Evolutionary conservation across 2,888 invertebrate species (phyloP), one percentile per base, ranked within the genome.

Genomic region (Tenthredo notha): DNA sequence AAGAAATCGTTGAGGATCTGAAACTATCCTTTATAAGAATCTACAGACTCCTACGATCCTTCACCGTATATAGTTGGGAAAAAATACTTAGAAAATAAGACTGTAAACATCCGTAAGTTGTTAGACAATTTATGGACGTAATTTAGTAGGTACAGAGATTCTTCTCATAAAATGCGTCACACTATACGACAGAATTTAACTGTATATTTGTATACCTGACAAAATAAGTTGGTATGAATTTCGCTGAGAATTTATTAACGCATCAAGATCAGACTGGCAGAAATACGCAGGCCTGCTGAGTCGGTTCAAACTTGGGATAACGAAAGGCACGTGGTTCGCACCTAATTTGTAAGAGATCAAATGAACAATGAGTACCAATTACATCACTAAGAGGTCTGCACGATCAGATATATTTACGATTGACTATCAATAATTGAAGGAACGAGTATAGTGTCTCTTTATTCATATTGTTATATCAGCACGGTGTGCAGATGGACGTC

Each of bases 301-400:
- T 61, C 61, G 21, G 10, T 25, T 54, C 61, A 61, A 61, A 61
- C 61, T 61, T 61, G 2, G 61, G 10, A 61, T 61, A 12, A 61
- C 25, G 12, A 61, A 61, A 61, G 12, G 61, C 61, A 61, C 61
- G 61, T 61, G 61, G 25, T 61, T 61, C 25, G 61, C 25, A 61
- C 61, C 61, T 67, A 33, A 67, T 67, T 29, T 33, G 1, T 18
- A 6, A 67, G 33, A 15, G 29, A 18, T 67, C 67, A 67, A 61
- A 67, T 1, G 33, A 33, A 67, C 33, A 67, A 67, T 67, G 67
- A 67, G 25, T 18, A 67, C 29, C 67, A 67, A 67, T 67, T 67
- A 61, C 12, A 33, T 61, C 25, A 21, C 25, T 61, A 25, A 61
- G 9, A 61, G 61, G 61, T 61, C 61, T 54, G 54, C n/a, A 7